Base-by-base conservation (phyloP, 37 sponge, comb jelly and placozoan species). In the Spongilla lacustris region DNA sequence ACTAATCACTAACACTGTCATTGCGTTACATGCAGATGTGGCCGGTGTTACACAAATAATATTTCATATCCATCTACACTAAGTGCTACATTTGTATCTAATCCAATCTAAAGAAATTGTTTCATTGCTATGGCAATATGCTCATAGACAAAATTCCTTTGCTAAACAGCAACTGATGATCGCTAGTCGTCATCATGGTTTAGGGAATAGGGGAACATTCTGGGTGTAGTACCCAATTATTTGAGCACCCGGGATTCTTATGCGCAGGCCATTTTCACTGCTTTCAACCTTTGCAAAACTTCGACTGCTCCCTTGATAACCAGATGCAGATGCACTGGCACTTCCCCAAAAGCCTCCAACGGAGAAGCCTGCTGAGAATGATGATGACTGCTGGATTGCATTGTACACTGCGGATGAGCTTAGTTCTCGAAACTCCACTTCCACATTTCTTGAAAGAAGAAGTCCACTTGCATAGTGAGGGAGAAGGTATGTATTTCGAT, bases 191-290 rank as follows among this genome's bases (percentile, higher is more conserved):
- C n/a, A n/a, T n/a, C n/a, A n/a, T n/a, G n/a, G n/a, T n/a, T n/a
- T n/a, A n/a, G 87, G 87, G 66, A 87, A 87, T 6, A 25, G 37
- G 28, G 87, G 87, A 35, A 87, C 37, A 27, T 34, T 71, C 38
- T 87, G 77, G 31, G 87, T 87, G 28, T 80, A 87, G 73, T 87
- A 87, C 23, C 87, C 87, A 87, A 87, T 80, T 13, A 79, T 50
- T 24, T 80, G 81, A 31, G 81, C 81, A 25, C 87, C 87, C 5
- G 87, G 87, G 9, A 87, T 87, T 22, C n/a, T 73, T 1, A 87
- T 67, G 74, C 58, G 73, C 81, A 87, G 31, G 2, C 87, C 87
- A 74, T 50, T 35, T 4, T 73, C 79, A 25, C 79, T 87, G n/a
- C 74, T 79, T 21, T 73, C 26, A 9, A 36, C 81, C 5, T n/a